Base-by-base conservation (phyloP, 2,888 invertebrate species). In the Griposia aprilina region DNA sequence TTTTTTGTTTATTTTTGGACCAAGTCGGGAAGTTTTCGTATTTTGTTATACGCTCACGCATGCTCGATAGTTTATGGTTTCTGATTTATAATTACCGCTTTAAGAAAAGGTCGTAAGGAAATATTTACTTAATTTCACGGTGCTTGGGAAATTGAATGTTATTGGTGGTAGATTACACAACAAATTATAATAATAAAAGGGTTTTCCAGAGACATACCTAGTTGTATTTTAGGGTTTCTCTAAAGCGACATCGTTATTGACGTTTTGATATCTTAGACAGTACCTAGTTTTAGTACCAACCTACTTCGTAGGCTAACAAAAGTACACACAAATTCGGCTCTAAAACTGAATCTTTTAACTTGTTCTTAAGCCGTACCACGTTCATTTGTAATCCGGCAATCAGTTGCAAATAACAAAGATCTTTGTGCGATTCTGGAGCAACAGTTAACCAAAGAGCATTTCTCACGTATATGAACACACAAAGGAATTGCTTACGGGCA, bases 41-140 rank as follows among this genome's bases (percentile, higher is more conserved):
- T 26, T 57, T 76, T 76, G 57, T 76, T 50, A 62, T 11, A 59
- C 52, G 48, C 72, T 69, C 81, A 83, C 63, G 84, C 60, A 63
- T 30, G 26, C 26, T 36, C 10, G 11, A 15, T 57, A 5, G 10
- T 79, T 72, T 55, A 65, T n/a, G 52, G 8, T 26, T 83, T 70
- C 65, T 60, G 55, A 66, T 52, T 50, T 45, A 26, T 71, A 68
- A 83, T 78, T 83, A 71, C 8, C 23, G 15, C 83, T 48, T 8
- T 45, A 20, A 13, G 13, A 74, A 74, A 55, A 41, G 57, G 41
- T 41, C 45, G 66, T 83, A 67, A 50, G 30, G 57, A 76, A 81
- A 66, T 75, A 75, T 81, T 55, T 17, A 50, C 55, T 17, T 48
- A 63, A 72, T 80, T n/a, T n/a, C 6, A 59, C n/a, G 20, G 10